Evolutionary conservation across 2,113 vertebrate genomes (phyloP), one percentile per base, ranked within the genome.

Genomic region (Arizona elegans): DNA sequence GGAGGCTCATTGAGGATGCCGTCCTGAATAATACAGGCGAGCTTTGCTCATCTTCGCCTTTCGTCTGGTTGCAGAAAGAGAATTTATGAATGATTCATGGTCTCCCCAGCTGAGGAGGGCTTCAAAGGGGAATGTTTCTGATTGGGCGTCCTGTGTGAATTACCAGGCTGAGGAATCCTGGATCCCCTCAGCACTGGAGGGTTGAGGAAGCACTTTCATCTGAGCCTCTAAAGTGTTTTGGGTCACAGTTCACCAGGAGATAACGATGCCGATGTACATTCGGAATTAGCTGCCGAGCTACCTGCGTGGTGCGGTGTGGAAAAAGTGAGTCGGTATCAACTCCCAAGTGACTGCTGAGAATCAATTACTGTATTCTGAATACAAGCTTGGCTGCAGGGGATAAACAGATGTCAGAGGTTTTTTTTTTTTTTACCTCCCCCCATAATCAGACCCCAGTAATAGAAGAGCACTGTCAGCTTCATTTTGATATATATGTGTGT

Each of bases 351-450:
- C 98, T 97, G 97, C 97, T 98, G 97, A 96, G 98, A 99, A 99
- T 99, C 98, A 99, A 99, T 99, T 99, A 99, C 98, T 98, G 96
- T 98, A 98, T 98, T 99, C 98, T 98, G 97, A 98, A 98, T 98
- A 98, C 98, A 98, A 98, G 96, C 97, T 98, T 99, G 98, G 98
- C 98, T 98, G 97, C 97, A 97, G 98, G 97, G 98, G 98, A 98
- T 98, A 98, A 99, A 98, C 98, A 98, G 98, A 98, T 98, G 98
- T 98, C 98, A 98, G 98, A 98, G 98, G 98, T 98, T 98, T 98
- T 98, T 98, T 98, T 98, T 98, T 98, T 97, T 11, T 15, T 62
- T 26, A 62, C 58, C 58, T 26, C 65, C 65, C 65, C 29, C 15
- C n/a, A 56, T 98, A 98, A 98, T 98, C 98, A 98, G 98, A 98